These are phyloP conservation scores for Sylvilagus floridanus DNA, from an alignment of 2,797 vertebrate genomes.

Conservation along the genomic window DNA sequence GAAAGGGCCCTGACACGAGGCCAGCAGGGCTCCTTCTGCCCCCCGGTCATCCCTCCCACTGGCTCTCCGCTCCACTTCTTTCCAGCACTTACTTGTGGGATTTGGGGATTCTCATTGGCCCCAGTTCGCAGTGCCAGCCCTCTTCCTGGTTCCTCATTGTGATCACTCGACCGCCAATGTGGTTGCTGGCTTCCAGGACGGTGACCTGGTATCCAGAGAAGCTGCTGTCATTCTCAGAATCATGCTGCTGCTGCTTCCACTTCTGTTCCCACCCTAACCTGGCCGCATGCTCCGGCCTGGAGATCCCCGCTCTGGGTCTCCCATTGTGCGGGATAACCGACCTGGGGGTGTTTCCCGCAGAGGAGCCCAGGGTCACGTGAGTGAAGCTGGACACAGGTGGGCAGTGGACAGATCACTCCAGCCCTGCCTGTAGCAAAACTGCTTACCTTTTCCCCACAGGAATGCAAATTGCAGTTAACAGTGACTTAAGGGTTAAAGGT, in stretches of 20 bases:
- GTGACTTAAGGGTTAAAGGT: background rate
- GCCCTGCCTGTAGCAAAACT: background rate
- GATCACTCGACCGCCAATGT: slow-evolving; percentile 88
- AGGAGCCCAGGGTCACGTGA: background rate
- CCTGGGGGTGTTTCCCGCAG: background rate
- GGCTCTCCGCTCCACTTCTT: background rate
- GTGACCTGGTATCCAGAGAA: slow-evolving; percentile 68
- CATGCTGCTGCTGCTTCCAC: background rate
- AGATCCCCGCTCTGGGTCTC: background rate
- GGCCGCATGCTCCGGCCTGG: background rate
- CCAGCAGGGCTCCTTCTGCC: too few species aligned
- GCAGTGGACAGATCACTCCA: background rate
- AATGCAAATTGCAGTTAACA: background rate
- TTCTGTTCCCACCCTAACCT: too few species aligned
- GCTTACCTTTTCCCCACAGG: background rate
- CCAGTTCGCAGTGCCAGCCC: slow-evolving; percentile 91
- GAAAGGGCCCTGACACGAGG: background rate
- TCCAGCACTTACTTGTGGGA: slow-evolving; percentile 89
- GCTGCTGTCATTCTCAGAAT: background rate
- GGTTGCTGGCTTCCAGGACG: slow-evolving; percentile 90
- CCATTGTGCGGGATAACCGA: background rate
- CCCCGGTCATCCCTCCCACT: background rate
- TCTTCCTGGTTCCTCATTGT: slow-evolving; percentile 88
- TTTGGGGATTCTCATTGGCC: slow-evolving; percentile 91
- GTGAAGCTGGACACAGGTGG: background rate